A percentile compares a stretch with the other conserved stretches of the same genome.
These are phyloP conservation scores for Bovichtus diacanthus DNA, from an alignment of 2,797 vertebrate species.

Conservation along the genomic window DNA sequence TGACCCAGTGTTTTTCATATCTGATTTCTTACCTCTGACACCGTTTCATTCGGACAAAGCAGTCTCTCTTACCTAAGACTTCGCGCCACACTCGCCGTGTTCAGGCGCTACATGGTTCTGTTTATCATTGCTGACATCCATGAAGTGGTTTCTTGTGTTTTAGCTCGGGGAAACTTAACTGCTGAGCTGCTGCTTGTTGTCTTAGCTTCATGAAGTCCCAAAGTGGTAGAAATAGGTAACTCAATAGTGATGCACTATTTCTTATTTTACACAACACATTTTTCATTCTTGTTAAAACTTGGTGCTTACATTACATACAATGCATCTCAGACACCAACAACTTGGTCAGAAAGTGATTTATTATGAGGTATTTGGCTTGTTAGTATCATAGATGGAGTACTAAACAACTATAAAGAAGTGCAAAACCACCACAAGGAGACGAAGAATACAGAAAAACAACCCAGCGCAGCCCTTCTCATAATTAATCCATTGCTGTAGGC, in stretches of 20 bases:
- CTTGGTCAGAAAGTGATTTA: not conserved
- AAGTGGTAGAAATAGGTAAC: not conserved
- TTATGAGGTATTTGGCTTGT: not conserved
- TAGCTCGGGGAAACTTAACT: conserved; percentile 23
- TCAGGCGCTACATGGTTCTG: conserved; percentile 27
- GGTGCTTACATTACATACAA: not conserved
- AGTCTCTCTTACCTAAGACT: conserved; percentile 8
- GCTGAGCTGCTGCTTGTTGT: not conserved
- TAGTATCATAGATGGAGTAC: not conserved
- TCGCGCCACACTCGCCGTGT: conserved; percentile 30
- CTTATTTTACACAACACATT: not conserved
- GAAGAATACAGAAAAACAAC: not conserved
- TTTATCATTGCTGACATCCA: conserved; percentile 11
- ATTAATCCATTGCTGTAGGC: not conserved
- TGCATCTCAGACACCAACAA: not conserved
- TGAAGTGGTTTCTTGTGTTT: conserved; percentile 66
- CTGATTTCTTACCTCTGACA: conserved; percentile 23
- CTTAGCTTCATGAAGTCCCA: not conserved
- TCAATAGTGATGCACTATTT: not conserved
- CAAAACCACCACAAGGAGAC: not conserved
- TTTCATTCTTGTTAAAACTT: not conserved
- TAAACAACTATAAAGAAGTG: not conserved
- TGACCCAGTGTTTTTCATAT: conserved; percentile 28
- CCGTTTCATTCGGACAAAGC: conserved; percentile 21
- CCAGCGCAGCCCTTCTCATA: not conserved